Evolutionary conservation across 2,888 invertebrate genomes (phyloP), one percentile per base, ranked within the genome.

Genomic region (Lobophora halterata): DNA sequence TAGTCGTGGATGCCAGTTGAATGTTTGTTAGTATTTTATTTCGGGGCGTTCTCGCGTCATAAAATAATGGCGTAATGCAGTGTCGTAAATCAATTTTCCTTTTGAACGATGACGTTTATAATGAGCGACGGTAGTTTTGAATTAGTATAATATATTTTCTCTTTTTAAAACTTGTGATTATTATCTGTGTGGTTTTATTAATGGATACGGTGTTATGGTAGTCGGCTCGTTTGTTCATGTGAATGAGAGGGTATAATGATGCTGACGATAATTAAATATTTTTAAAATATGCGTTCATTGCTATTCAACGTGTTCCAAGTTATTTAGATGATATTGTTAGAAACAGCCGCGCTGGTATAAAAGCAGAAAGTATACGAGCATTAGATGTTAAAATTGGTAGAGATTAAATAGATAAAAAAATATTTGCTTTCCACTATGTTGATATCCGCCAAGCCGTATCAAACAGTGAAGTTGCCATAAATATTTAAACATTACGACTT

Each of bases 21-120:
- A 76, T 81, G 85, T 86, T 83, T 83, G 85, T 85, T 81, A 81
- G 82, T 83, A 85, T 86, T 85, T 85, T 86, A 86, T 86, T 85
- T 83, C 76, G 78, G 82, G 82, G 78, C 82, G 81, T 80, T 83
- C 81, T 79, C 80, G 82, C 79, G 79, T 82, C 82, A 82, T 83
- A 80, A 82, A 83, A 80, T 85, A 86, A 86, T 83, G 79, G 82
- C 80, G 81, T 83, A 85, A 83, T 83, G 83, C 80, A 78, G 74
- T 65, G 79, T 71, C 70, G 75, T 85, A 85, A 85, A 85, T 85
- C 85, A 85, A 81, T 83, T 82, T 79, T 75, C 74, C 78, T 74
- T 81, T 83, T 79, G 78, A 80, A 78, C 73, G 79, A 65, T 70
- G 83, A 81, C 80, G 74, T 76, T 79, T 78, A 73, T 79, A 80